Evolutionary conservation across 2,797 vertebrate species (phyloP), one percentile per base, ranked within the genome.

Genomic region (Spinus olivaceus): DNA sequence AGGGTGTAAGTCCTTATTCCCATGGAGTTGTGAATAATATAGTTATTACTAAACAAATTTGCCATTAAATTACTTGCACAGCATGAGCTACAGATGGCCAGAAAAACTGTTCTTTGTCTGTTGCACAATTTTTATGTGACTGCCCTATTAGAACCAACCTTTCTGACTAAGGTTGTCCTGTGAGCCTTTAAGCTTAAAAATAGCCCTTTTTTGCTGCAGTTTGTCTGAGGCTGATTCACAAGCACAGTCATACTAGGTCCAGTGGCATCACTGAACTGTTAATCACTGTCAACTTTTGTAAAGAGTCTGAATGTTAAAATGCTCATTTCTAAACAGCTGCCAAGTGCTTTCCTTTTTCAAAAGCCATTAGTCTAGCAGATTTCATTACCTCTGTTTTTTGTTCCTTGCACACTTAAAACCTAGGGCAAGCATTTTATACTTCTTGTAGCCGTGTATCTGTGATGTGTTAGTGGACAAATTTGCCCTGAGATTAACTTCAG

Each of bases 171-270:
- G 65, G 33, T 83, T 95, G 69, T 91, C 69, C 81, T 67, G 12
- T 87, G 81, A 91, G 39, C 46, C 53, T 87, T 95, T 83, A 65
- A 72, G 91, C 79, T 89, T 80, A 87, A 94, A 94, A 93, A 61
- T 60, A 96, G 59, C 53, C 24, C 10, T 47, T 89, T 51, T 79
- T 59, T 82, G 39, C 67, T 85, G 11, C 53, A 53, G 32, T 69
- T 94, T 92, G 49, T 82, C 72, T 81, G 66, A 83, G 63, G 32
- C 21, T 83, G 81, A 91, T 79, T 95, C 89, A 90, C 44, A 81
- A 65, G n/a, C 69, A 50, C 9, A 95, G 89, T 94, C 80, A 83
- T 56, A 69, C 35, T 56, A 61, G 46, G 92, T 83, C 33, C 64
- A 86, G 66, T 72, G 77, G 64, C 86, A 85, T 70, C 67, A 56